phyloP scores from a whole-genome alignment of 2,888 invertebrate species.

The Keiferia lycopersicella region DNA sequence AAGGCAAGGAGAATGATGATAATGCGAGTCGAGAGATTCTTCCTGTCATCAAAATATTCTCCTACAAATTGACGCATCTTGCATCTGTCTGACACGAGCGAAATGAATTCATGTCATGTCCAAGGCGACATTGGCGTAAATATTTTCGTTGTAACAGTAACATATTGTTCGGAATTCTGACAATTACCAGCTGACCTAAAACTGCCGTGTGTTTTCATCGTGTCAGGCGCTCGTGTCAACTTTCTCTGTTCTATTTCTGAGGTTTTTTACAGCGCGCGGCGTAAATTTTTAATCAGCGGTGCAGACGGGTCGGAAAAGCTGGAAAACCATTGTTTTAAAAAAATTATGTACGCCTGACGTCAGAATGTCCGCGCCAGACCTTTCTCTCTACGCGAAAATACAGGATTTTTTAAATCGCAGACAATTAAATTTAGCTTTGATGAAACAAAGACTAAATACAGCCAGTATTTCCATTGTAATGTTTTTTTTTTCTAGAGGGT shows the following conservation, averaged over 20 bases:
- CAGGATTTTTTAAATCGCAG: neutral
- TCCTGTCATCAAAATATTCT: conserved; percentile 27
- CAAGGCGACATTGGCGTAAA: conserved; percentile 46
- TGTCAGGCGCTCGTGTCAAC: conserved; percentile 66
- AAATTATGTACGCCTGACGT: conserved; percentile 30
- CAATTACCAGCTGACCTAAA: conserved; percentile 70
- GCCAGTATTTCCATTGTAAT: too few species aligned
- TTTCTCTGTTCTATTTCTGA: conserved; percentile 74
- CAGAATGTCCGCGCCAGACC: neutral
- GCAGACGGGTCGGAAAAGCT: conserved; percentile 38
- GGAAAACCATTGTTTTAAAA: conserved; percentile 40
- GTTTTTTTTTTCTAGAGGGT: too few species aligned
- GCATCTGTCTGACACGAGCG: conserved; percentile 43
- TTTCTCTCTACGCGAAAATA: neutral
- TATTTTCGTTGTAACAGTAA: conserved; percentile 44
- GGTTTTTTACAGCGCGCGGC: conserved; percentile 40
- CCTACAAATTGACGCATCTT: conserved; percentile 43
- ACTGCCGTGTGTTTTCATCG: conserved; percentile 64
- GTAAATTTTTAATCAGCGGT: conserved; percentile 57
- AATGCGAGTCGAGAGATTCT: neutral
- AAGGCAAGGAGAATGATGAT: too few species aligned
- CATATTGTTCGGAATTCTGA: conserved; percentile 56
- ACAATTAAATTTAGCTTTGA: neutral
- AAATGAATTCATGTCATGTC: conserved; percentile 45
- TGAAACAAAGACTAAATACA: neutral